Conservation (phyloP, 2,888 invertebrate genomes). For the Nectonema munidae region DNA sequence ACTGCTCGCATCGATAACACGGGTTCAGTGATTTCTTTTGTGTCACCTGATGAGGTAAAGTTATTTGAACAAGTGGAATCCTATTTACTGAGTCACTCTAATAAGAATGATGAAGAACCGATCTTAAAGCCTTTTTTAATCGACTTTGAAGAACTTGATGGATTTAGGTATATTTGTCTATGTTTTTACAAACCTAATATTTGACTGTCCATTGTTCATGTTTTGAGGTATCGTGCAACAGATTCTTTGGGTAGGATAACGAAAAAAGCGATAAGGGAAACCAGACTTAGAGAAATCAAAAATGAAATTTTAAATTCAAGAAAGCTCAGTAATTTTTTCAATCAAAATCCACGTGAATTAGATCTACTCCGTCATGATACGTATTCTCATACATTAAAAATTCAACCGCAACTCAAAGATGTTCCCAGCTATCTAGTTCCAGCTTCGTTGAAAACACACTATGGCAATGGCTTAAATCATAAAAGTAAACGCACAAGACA, state of each 20-base stretch:
- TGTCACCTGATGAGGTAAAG: conserved; percentile 18
- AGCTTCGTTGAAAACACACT: no score
- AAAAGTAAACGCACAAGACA: no score
- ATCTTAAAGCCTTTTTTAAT: conserved; percentile 51
- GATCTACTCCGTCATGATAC: conserved; percentile 36
- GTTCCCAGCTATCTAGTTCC: conserved; percentile 49
- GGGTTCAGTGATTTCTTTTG: conserved; percentile 19
- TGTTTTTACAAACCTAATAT: conserved; percentile 14
- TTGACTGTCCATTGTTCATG: no score
- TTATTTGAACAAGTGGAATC: conserved; percentile 18
- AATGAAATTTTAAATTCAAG: conserved; percentile 61
- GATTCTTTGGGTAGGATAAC: conserved; percentile 36
- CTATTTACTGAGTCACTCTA: not conserved
- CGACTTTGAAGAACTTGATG: conserved; percentile 68
- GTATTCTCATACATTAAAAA: conserved; percentile 45
- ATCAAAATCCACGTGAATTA: no score
- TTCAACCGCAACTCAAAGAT: conserved; percentile 49
- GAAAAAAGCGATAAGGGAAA: conserved; percentile 60
- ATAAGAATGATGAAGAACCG: conserved; percentile 19
- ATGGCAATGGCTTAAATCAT: no score
- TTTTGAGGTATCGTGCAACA: no score
- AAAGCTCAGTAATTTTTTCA: no score
- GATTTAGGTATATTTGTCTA: conserved; percentile 52
- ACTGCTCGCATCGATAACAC: conserved; percentile 27
- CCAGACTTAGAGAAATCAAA: conserved; percentile 70